Base-by-base conservation (phyloP, 2,888 invertebrate species). In the Priapulus caudatus region DNA sequence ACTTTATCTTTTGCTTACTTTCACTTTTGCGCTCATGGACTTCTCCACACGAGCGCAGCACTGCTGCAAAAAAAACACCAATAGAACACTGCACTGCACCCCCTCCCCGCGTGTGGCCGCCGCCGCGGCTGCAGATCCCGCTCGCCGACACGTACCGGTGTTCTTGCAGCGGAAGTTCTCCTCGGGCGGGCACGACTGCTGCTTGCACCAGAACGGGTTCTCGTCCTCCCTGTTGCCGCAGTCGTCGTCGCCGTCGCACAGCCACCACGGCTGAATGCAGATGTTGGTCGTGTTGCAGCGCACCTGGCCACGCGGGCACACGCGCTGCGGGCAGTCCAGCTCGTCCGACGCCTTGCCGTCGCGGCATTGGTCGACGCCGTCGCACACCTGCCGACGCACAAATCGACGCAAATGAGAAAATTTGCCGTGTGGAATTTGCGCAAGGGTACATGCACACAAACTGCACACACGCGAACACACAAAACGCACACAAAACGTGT, bases 311-410 rank as follows among this genome's bases (percentile, higher is more conserved):
- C 33, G 33, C 10, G 33, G 33, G n/a, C 33, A 33, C n/a, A 10
- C 10, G n/a, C 33, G 33, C 10, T 10, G 10, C n/a, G 33, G 33
- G n/a, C 33, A 33, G 33, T 33, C n/a, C 10, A 33, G 33, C 70
- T 92, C 91, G 63, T 92, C 92, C 0, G 89, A 87, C 0, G 90
- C 90, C 18, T 82, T 77, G 64, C 88, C 88, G 64, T 92, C 91
- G 65, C 91, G 91, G 68, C 91, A 92, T 63, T 92, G 90, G 63
- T 91, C 90, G 4, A 90, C 83, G 0, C 91, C 90, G 67, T 91
- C 90, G 65, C 87, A 88, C 1, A 89, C 83, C 74, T 76, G 57
- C n/a, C n/a, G n/a, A n/a, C n/a, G n/a, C n/a, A n/a, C n/a, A n/a
- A n/a, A n/a, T n/a, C n/a, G n/a, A n/a, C n/a, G n/a, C n/a, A n/a